A percentile compares a stretch with the other conserved stretches of the same genome.
Conservation (phyloP, 2,797 vertebrate species). For the Florisuga fusca region DNA sequence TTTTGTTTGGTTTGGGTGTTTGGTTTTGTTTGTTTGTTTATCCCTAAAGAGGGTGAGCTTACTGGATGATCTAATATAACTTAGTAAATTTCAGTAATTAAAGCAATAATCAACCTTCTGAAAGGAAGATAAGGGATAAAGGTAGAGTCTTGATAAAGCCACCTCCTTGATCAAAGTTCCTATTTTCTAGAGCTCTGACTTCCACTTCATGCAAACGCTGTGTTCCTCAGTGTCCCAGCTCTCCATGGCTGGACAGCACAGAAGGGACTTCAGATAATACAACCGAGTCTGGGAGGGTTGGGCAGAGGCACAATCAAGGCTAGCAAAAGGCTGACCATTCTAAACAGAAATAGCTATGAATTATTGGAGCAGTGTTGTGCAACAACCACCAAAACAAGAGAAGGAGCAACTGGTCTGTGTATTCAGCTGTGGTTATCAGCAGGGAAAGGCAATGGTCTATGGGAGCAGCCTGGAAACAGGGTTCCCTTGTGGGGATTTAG, state of each 20-base stretch:
- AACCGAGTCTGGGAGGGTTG: accelerated
- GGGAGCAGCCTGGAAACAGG: neutral
- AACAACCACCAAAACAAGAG: neutral
- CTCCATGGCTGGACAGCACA: neutral
- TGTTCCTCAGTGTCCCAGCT: neutral
- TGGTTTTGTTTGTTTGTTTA: neutral
- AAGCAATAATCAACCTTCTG: neutral
- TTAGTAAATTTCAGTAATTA: neutral
- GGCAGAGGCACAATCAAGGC: neutral
- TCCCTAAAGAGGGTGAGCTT: neutral
- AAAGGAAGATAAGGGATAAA: neutral
- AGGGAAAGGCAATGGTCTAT: neutral
- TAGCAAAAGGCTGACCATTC: neutral
- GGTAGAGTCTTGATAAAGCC: neutral
- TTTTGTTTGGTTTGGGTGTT: too few relatives aligned
- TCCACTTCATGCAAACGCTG: neutral
- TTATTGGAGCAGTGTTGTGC: neutral
- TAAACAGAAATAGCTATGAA: neutral
- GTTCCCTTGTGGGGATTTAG: neutral
- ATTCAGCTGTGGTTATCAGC: neutral
- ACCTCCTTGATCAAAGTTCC: neutral
- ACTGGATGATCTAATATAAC: neutral
- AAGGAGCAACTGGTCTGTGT: neutral
- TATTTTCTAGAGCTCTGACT: neutral
- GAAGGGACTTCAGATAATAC: neutral